phyloP scores from a whole-genome alignment of 2,113 vertebrate genomes.

The Terrapene triunguis region DNA sequence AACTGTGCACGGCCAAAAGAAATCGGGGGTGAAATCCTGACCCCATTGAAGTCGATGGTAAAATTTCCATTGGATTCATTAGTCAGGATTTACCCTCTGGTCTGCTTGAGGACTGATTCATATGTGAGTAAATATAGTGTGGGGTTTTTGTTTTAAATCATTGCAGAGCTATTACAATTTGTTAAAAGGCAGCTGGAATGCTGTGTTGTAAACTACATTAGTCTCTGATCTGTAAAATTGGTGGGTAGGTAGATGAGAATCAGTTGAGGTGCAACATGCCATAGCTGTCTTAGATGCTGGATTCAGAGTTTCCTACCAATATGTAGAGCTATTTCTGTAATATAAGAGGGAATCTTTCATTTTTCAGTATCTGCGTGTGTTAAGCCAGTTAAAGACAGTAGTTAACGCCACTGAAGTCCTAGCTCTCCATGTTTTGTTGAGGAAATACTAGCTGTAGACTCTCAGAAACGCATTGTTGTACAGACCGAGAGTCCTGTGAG shows the following conservation, averaged over 20 bases:
- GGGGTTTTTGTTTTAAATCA: too few species aligned
- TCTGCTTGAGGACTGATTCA: background rate
- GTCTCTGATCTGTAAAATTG: background rate
- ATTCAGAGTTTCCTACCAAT: background rate
- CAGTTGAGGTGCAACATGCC: background rate
- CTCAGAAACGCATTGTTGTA: background rate
- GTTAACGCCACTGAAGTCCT: background rate
- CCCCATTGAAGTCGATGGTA: background rate
- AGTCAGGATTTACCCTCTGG: background rate
- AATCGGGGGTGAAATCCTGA: background rate
- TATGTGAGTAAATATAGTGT: background rate
- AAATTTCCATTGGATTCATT: background rate
- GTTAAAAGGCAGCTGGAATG: background rate
- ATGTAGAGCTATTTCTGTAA: background rate
- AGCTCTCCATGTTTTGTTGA: background rate
- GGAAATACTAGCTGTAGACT: background rate
- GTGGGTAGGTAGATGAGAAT: background rate
- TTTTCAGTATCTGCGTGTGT: background rate
- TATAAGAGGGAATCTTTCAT: background rate
- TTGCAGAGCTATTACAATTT: too few species aligned
- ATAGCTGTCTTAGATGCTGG: background rate
- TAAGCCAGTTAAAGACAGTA: background rate
- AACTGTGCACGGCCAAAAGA: background rate
- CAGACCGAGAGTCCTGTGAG: background rate
- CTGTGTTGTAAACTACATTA: background rate